Conservation (phyloP, 2,888 invertebrate genomes). For the Perizoma flavofasciatum region DNA sequence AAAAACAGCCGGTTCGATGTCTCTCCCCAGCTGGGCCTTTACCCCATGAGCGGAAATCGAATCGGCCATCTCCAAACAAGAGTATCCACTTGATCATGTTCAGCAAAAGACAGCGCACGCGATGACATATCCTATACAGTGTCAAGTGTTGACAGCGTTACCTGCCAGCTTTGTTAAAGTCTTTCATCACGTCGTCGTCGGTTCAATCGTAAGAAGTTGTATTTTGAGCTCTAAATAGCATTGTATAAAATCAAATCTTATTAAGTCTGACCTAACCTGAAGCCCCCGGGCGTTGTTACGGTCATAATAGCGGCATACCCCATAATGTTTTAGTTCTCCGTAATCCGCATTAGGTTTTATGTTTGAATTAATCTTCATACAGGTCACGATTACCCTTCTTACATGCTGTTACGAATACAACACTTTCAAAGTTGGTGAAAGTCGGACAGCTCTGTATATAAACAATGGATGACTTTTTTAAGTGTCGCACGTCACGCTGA, state of each 20-base stretch:
- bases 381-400: constrained; percentile 66
- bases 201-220: constrained; percentile 29
- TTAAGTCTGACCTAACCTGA: constrained; percentile 30
- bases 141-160: constrained; percentile 22
- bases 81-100: constrained; percentile 54
- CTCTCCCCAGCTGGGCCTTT: constrained; percentile 55
- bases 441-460: constrained; percentile 43
- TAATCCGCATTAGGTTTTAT: constrained; percentile 49
- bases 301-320: constrained; percentile 33
- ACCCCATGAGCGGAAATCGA: constrained; percentile 59
- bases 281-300: constrained; percentile 29
- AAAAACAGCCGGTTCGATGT: constrained; percentile 56
- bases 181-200: constrained; percentile 23
- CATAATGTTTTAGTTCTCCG: constrained; percentile 42
- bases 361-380: constrained; percentile 55
- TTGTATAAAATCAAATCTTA: constrained; percentile 33
- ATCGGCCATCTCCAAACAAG: constrained; percentile 50
- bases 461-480: constrained; percentile 41
- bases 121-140: constrained; percentile 38
- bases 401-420: constrained; percentile 51
- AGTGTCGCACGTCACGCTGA: constrained; percentile 42
- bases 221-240: constrained; percentile 22
- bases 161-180: constrained; percentile 31
- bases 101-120: constrained; percentile 31
- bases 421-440: constrained; percentile 66